Evolutionary conservation across 2,113 vertebrate genomes (phyloP).

Genomic region (western clawed frog (Xenopus tropicalis)): DNA sequence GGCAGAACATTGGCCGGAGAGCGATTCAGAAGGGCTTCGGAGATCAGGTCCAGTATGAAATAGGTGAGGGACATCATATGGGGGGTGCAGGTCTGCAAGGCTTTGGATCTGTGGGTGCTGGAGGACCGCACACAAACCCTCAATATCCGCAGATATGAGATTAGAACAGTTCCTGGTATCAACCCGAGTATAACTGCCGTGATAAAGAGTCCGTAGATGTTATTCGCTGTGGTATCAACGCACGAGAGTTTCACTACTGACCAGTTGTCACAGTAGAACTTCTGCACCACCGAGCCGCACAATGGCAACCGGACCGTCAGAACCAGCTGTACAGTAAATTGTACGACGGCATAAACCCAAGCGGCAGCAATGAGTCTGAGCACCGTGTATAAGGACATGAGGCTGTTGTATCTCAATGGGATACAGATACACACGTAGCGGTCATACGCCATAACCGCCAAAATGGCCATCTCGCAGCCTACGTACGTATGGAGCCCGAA

Average conservation of each 20-base stretch:
- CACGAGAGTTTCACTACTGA: conserved; percentile 19
- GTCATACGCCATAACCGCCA: neutral
- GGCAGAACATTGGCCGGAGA: neutral
- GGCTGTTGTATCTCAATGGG: conserved; percentile 12
- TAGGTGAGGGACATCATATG: neutral
- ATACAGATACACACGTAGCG: neutral
- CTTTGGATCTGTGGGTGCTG: neutral
- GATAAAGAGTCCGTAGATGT: neutral
- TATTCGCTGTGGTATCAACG: conserved; percentile 7
- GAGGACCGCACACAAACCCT: neutral
- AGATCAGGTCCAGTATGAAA: neutral
- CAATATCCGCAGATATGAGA: neutral
- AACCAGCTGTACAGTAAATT: neutral
- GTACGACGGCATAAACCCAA: neutral
- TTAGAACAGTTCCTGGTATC: neutral
- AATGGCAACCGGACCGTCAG: neutral
- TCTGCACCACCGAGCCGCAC: neutral
- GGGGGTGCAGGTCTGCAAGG: neutral
- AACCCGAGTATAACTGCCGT: neutral
- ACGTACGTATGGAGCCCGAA: neutral
- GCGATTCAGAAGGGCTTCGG: neutral
- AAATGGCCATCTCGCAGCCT: neutral
- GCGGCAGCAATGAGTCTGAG: neutral
- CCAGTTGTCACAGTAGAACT: conserved; percentile 14
- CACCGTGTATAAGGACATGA: neutral